Evolutionary conservation across 2,113 vertebrate genomes (phyloP), one percentile per base, ranked within the genome.

Genomic region (Speoplatyrhinus poulsoni): DNA sequence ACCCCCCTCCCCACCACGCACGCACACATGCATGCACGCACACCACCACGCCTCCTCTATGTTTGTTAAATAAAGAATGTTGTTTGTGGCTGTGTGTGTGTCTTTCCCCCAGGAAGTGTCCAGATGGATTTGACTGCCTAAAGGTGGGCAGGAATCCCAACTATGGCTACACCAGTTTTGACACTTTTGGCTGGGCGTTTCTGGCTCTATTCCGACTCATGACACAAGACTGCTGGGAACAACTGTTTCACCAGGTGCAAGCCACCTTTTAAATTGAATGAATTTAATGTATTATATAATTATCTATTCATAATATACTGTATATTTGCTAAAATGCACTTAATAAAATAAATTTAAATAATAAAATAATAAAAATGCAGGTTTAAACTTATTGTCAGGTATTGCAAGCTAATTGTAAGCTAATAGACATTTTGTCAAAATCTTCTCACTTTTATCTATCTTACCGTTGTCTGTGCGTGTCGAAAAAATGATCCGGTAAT

Each of bases 181-280:
- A 99, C 75, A 95, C 94, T 64, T 99, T 99, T 9, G 96, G 96
- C 68, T 99, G 97, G 97, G 97, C 97, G 15, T 99, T 99, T 69
- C 94, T 99, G 2, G 95, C 93, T 0, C 92, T 99, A 47, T 99
- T 99, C 78, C 93, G 97, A 61, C 93, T 99, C 16, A 98, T 98
- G 96, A 98, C 96, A 0, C 96, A 98, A 76, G 96, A 98, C 89
- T 97, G 79, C 88, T 99, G 97, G 96, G 97, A 99, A 67, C 95
- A 97, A 75, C 94, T 99, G 49, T 99, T 98, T 76, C 97, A 98
- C 82, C 97, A 97, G 96, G 97, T 98, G 78, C 32, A n/a, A 5
- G 16, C 11, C 15, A 54, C 12, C 53, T 64, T 57, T 67, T 65
- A 26, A 26, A 26, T 26, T 26, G 26, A 26, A 26, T 55, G 0